Base-by-base conservation (phyloP, 2,888 invertebrate species). In the Erannis defoliaria region DNA sequence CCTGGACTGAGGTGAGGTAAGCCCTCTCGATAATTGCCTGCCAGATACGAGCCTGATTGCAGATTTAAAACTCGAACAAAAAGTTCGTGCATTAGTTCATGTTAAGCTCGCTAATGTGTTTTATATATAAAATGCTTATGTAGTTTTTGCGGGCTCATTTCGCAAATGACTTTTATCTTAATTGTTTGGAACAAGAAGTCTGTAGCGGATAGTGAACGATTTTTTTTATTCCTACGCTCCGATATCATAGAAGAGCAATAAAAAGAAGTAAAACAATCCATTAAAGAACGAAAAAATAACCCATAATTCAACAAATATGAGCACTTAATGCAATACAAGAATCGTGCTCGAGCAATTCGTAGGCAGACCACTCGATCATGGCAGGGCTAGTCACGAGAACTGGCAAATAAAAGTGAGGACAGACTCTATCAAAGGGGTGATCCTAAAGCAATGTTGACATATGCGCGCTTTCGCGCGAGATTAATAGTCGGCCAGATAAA, bases 361-460 rank as follows among this genome's bases (percentile, higher is more conserved):
- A 74, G 77, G 80, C 77, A 81, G 81, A 76, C 77, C 79, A 80
- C 80, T 79, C 80, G 75, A 80, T 82, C 77, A 81, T 76, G 70
- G 70, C 78, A 69, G 73, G 78, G 75, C 77, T 76, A 78, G 83
- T 82, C 84, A 84, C 84, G 83, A 82, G 67, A 75, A 68, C 74
- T 67, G 76, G 81, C 85, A 84, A 87, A 89, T 86, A 88, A 86
- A 85, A 85, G 76, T 76, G 67, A 81, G 83, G 84, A 86, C 85
- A 84, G 81, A 83, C 84, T 88, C 89, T 82, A 88, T 89, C 90
- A 90, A 91, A 91, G 90, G 91, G 91, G 90, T 91, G 89, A 88
- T 89, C 86, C 89, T 91, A 90, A 91, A 89, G 88, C 86, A 5
- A 31, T 53, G 38, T 40, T 23, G 49, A 54, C 42, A 48, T 56